Base-by-base conservation (phyloP, 2,113 vertebrate genomes). In the Muntiacus muntjak region DNA sequence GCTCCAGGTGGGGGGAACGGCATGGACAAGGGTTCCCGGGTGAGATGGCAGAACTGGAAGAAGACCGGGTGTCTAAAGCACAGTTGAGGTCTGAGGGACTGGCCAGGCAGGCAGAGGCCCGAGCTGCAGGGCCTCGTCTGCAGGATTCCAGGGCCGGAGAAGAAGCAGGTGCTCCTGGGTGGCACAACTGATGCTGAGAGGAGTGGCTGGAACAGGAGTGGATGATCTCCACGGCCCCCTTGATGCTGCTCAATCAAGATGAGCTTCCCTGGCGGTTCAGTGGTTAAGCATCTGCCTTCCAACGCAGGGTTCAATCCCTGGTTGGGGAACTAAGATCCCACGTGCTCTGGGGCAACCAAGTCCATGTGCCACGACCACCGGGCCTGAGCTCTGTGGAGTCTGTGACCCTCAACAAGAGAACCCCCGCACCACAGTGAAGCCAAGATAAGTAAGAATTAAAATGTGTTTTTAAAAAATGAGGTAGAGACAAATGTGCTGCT, bases 401-500 rank as follows among this genome's bases (percentile, higher is more conserved):
- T 43, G 23, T 76, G 36, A 12, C 23, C 40, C 23, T 76, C 12
- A 43, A 76, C 71, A 76, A 43, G 12, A 43, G 71, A 76, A 76
- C 23, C 36, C 23, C 11, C 1, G 21, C 23, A 43, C 36, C 40
- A 76, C 40, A 76, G 43, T 43, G 40, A 76, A 26, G 40, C 40
- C 71, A 76, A 76, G 14, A 43, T 76, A 76, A 76, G 13, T 43
- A 76, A 76, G 23, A 76, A 43, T 43, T 43, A 74, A 25, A 74
- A 74, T 74, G 36, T 74, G 71, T 43, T 43, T 76, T 76, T 36
- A 1, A 40, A 94, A 95, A 96, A 92, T 47, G 25, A 67, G 12
- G 26, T 76, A 91, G 74, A 97, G 84, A 74, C 5, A 96, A 96
- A 96, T 89, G 33, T 92, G 26, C 50, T 94, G 74, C 87, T 82